Conservation (phyloP, 1,140 invertebrate genomes). For the Mercenaria mercenaria region DNA sequence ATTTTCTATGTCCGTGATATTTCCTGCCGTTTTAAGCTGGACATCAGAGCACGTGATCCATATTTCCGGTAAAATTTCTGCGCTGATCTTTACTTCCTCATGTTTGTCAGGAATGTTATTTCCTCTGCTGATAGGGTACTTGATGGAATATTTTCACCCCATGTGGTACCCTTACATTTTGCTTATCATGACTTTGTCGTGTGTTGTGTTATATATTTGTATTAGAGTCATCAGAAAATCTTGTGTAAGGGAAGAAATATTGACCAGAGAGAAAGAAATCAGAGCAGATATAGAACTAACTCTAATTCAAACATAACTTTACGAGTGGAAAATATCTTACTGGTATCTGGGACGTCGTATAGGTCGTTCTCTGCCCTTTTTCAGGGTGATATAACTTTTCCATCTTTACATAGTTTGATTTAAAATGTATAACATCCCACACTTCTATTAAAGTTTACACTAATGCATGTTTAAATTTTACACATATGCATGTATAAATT, state of each 20-base stretch:
- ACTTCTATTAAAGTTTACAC: too few relatives aligned
- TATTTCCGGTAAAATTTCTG: slow-evolving; percentile 30
- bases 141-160: slow-evolving; percentile 59
- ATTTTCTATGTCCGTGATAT: slow-evolving; percentile 58
- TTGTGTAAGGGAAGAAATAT: not conserved
- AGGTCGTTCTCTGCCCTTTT: too few relatives aligned
- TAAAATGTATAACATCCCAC: too few relatives aligned
- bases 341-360: too few relatives aligned
- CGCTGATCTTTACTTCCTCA: slow-evolving; percentile 19
- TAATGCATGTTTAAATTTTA: too few relatives aligned
- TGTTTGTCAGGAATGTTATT: not conserved
- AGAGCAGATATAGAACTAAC: not conserved
- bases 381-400: too few relatives aligned
- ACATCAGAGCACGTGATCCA: slow-evolving; percentile 34
- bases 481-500: too few relatives aligned
- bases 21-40: slow-evolving; percentile 54
- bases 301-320: not conserved
- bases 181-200: not conserved
- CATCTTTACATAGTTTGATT: too few relatives aligned
- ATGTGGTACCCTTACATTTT: slow-evolving; percentile 56
- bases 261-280: not conserved
- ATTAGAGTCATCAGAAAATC: not conserved
- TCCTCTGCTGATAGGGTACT: slow-evolving; percentile 47
- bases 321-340: too few relatives aligned
- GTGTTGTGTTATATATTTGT: not conserved